Evolutionary conservation across 2,888 invertebrate genomes (phyloP).

Genomic region (Rhabditoides inermis): DNA sequence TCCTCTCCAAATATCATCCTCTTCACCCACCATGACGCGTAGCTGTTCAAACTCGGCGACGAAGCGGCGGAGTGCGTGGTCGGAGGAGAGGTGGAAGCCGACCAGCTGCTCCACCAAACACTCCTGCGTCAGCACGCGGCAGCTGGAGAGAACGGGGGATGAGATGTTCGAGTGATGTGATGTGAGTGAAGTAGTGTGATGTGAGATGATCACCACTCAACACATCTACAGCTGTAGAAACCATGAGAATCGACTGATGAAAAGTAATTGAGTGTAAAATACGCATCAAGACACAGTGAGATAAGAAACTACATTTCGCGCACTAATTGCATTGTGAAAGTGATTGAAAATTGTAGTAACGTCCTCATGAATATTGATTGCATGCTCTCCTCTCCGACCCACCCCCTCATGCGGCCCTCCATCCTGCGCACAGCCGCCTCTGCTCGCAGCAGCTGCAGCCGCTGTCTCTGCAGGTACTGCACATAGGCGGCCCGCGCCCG

Average conservation of each 20-base stretch:
- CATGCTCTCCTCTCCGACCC: too few species aligned
- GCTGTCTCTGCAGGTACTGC: slow-evolving; percentile 71
- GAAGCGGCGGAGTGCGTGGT: slow-evolving; percentile 67
- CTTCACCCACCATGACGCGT: slow-evolving; percentile 63
- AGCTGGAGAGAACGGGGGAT: slow-evolving; percentile 18
- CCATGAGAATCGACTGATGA: too few species aligned
- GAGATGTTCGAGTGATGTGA: too few species aligned
- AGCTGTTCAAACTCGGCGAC: slow-evolving; percentile 72
- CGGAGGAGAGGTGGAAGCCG: slow-evolving; percentile 59
- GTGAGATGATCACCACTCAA: too few species aligned
- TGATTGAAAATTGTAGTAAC: too few species aligned
- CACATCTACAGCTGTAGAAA: too few species aligned
- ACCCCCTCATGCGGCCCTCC: slow-evolving; percentile 3
- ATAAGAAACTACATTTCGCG: too few species aligned
- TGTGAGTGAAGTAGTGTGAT: too few species aligned
- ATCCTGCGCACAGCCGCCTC: not conserved
- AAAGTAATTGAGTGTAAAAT: too few species aligned
- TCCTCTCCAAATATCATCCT: not conserved
- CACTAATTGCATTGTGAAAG: too few species aligned
- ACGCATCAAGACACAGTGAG: too few species aligned
- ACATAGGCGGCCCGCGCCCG: slow-evolving; percentile 70
- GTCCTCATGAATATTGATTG: too few species aligned
- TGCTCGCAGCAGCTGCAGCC: slow-evolving; percentile 65
- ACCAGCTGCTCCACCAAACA: slow-evolving; percentile 44
- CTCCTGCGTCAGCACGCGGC: slow-evolving; percentile 33